A percentile compares a stretch with the other conserved stretches of the same genome.
These are phyloP conservation scores for Phrynocephalus vlangalii DNA, from an alignment of 2,797 vertebrate genomes.

Conservation along the genomic window DNA sequence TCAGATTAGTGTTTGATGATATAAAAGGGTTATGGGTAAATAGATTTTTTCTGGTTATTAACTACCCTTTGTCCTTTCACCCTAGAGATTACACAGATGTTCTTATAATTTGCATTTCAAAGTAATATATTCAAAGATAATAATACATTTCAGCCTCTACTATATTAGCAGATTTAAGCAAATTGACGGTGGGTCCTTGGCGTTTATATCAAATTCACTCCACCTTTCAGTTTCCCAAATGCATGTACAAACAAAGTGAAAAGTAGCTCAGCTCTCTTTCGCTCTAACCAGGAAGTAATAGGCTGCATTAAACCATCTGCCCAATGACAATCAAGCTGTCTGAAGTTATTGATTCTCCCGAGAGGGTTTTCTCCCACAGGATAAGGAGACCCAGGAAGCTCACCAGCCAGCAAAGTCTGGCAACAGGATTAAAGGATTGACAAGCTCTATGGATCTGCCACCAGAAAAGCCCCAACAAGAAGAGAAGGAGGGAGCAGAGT, in stretches of 20 bases:
- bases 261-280: background rate
- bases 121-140: slow-evolving; percentile 63
- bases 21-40: slow-evolving; percentile 40
- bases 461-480: no score
- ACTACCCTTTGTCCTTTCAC: slow-evolving; percentile 62
- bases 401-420: background rate
- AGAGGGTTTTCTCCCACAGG: background rate
- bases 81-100: slow-evolving; percentile 40
- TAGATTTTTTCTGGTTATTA: slow-evolving; percentile 58
- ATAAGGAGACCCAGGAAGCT: background rate
- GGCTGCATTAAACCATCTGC: background rate
- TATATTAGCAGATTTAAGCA: slow-evolving; percentile 63
- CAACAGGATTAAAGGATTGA: background rate
- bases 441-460: background rate
- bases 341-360: accelerated
- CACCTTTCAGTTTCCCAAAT: background rate
- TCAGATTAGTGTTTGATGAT: slow-evolving; percentile 20
- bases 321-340: background rate
- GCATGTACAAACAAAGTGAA: slow-evolving; percentile 25
- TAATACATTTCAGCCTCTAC: slow-evolving; percentile 14
- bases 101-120: slow-evolving; percentile 70
- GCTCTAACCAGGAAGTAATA: background rate
- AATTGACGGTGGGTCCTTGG: slow-evolving; percentile 46
- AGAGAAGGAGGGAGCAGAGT: no score
- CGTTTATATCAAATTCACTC: slow-evolving; percentile 42